Evolutionary conservation across 2,113 vertebrate species (phyloP).

Genomic region (Perccottus glenii): DNA sequence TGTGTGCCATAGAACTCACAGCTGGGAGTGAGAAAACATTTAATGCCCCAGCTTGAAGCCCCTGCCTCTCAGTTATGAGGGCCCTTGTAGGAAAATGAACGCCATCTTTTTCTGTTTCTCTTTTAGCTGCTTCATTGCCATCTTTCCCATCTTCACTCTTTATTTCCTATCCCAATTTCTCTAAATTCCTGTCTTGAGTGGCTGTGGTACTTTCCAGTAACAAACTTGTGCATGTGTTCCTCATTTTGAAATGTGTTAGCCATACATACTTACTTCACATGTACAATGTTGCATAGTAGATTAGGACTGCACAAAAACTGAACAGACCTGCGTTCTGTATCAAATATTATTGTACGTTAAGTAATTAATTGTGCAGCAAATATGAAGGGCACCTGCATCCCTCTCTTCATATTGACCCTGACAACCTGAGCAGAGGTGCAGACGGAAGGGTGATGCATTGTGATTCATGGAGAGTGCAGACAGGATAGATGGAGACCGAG

Average conservation of each 20-base stretch:
- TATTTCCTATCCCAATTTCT: background rate
- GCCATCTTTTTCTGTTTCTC: conserved; percentile 36
- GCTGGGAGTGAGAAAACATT: conserved; percentile 62
- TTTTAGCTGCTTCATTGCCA: conserved; percentile 25
- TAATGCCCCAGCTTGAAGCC: conserved; percentile 55
- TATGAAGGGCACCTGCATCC: background rate
- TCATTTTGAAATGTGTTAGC: conserved; percentile 1
- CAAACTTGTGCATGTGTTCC: background rate
- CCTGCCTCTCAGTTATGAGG: conserved; percentile 33
- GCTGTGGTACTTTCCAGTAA: background rate
- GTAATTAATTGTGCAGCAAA: too few relatives aligned
- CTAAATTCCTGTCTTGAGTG: conserved; percentile 2
- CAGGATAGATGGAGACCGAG: conserved; percentile 48
- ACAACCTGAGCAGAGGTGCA: conserved; percentile 52
- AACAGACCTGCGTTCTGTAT: too few relatives aligned
- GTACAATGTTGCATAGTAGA: background rate
- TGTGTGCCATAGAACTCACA: conserved; percentile 51
- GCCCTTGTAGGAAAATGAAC: conserved; percentile 19
- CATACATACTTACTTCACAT: background rate
- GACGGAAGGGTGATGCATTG: conserved; percentile 57
- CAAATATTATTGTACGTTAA: too few relatives aligned
- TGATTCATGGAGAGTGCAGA: conserved; percentile 62
- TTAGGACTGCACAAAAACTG: background rate
- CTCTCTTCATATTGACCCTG: conserved; percentile 9
- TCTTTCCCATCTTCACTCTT: background rate